Evolutionary conservation across 2,113 vertebrate species (phyloP).

Genomic region (Pygoscelis antarcticus): DNA sequence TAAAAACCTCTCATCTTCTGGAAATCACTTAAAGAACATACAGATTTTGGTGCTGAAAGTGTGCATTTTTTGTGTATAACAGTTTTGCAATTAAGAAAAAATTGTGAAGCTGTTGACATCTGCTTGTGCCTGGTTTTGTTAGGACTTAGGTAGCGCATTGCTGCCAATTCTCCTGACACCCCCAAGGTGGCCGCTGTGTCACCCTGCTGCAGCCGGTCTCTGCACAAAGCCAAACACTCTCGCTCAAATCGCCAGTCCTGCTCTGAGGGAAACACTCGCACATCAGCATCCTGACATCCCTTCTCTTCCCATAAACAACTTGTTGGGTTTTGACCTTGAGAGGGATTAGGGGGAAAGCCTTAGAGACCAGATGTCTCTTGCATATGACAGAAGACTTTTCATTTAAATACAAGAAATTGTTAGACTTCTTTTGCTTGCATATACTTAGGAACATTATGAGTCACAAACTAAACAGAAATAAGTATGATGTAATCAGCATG

Average conservation of each 20-base stretch:
- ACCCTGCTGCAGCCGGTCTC: fast-evolving
- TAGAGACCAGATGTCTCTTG: neutral
- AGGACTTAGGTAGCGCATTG: neutral
- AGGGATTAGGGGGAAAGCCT: neutral
- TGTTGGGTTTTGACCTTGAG: neutral
- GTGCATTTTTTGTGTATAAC: neutral
- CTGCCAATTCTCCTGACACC: neutral
- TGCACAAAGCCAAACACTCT: neutral
- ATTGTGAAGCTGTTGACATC: neutral
- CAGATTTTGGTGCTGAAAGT: neutral
- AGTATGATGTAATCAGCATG: neutral
- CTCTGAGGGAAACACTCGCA: neutral
- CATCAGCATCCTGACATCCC: neutral
- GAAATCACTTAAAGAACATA: neutral
- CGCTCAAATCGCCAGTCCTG: neutral
- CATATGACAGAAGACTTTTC: neutral
- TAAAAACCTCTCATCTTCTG: neutral
- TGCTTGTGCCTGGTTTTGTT: neutral
- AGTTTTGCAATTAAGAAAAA: neutral
- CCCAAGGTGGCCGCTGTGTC: neutral
- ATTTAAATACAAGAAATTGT: neutral
- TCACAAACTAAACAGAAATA: slow-evolving; percentile 36
- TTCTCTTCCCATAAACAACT: neutral
- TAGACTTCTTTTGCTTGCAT: neutral
- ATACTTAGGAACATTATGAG: neutral